Percentiles rank a stretch among this genome's conserved stretches.
Evolutionary conservation across 2,113 vertebrate genomes (phyloP).

Genomic region (Urocitellus parryii): DNA sequence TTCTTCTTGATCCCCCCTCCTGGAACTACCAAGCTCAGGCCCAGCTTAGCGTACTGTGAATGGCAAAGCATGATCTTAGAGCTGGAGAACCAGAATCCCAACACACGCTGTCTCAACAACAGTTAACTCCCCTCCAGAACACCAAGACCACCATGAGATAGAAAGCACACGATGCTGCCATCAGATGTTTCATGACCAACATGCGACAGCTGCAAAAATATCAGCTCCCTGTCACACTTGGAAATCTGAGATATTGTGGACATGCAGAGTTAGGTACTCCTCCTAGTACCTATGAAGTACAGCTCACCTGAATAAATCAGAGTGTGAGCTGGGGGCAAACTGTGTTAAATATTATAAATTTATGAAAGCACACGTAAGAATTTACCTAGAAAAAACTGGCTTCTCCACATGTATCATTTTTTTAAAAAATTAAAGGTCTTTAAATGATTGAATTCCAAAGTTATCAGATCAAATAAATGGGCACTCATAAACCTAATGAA

Average conservation of each 20-base stretch:
- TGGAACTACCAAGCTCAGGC: conserved; percentile 94
- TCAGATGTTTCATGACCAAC: not conserved
- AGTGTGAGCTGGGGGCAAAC: not conserved
- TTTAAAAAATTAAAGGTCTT: not conserved
- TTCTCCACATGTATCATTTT: not conserved
- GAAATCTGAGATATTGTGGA: not conserved
- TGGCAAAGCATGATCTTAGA: conserved; percentile 29
- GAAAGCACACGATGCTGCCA: not conserved
- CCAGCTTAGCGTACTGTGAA: conserved; percentile 97
- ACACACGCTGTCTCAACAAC: too few relatives aligned
- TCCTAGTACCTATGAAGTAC: not conserved
- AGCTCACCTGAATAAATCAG: not conserved
- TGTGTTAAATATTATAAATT: not conserved
- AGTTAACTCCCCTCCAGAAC: not conserved
- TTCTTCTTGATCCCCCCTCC: conserved; percentile 97
- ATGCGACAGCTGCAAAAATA: not conserved
- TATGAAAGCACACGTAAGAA: not conserved
- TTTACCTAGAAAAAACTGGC: not conserved
- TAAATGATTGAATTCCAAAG: not conserved
- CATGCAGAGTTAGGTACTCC: not conserved
- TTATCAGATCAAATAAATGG: not conserved
- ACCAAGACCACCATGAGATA: not conserved
- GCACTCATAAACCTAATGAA: not conserved
- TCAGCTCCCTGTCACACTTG: not conserved
- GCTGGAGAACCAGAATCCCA: not conserved